Evolutionary conservation across 2,888 invertebrate species (phyloP).

Genomic region (Dicycla oo): DNA sequence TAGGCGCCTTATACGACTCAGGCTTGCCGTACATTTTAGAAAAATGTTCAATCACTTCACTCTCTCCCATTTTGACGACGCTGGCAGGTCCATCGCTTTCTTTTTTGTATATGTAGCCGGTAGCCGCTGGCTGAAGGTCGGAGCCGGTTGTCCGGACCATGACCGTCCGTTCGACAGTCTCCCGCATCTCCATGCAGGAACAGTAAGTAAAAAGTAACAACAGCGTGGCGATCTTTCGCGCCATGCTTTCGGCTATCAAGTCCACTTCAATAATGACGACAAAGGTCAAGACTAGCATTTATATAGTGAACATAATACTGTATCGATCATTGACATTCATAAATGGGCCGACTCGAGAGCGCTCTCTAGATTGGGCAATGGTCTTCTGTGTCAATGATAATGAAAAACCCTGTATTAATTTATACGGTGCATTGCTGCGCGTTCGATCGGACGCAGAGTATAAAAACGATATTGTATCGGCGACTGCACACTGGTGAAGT

Average conservation of each 20-base stretch:
- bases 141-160: slow-evolving; percentile 90
- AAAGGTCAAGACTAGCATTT: slow-evolving; percentile 84
- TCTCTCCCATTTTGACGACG: slow-evolving; percentile 86
- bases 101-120: slow-evolving; percentile 90
- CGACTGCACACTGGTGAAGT: slow-evolving; percentile 40
- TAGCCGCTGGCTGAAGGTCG: slow-evolving; percentile 91
- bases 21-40: slow-evolving; percentile 82
- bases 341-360: slow-evolving; percentile 83
- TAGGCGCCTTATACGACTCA: slow-evolving; percentile 78
- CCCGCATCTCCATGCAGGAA: slow-evolving; percentile 85
- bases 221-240: slow-evolving; percentile 75
- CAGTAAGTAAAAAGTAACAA: slow-evolving; percentile 73
- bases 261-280: slow-evolving; percentile 80
- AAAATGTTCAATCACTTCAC: slow-evolving; percentile 85
- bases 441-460: slow-evolving; percentile 67
- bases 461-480: slow-evolving; percentile 61
- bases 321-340: slow-evolving; percentile 86
- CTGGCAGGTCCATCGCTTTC: slow-evolving; percentile 86
- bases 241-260: slow-evolving; percentile 79
- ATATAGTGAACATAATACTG: slow-evolving; percentile 86
- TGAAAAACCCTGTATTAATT: slow-evolving; percentile 87
- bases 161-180: slow-evolving; percentile 88
- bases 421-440: slow-evolving; percentile 84
- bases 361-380: slow-evolving; percentile 87
- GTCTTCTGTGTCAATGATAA: slow-evolving; percentile 89